Conservation (phyloP, 2,888 invertebrate genomes). For the Galeopsomyia nigrocyanea region DNA sequence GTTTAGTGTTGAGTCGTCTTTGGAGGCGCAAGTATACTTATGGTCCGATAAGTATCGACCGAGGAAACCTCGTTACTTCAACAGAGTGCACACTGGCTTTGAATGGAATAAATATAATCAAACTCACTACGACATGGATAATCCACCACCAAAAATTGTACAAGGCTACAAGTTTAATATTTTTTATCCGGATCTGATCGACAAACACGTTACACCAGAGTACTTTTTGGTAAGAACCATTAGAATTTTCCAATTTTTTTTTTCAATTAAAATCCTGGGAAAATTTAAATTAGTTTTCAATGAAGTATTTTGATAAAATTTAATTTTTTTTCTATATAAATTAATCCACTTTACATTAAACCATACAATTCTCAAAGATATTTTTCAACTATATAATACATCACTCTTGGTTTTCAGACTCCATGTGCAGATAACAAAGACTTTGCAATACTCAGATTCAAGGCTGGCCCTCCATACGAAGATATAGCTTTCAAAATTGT, state of each 20-base stretch:
- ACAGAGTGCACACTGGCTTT: constrained; percentile 96
- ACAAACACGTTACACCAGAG: constrained; percentile 91
- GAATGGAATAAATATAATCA: constrained; percentile 99
- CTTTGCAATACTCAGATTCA: constrained; percentile 94
- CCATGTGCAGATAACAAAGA: constrained; percentile 93
- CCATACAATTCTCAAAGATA: constrained; percentile 14
- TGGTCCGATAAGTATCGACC: constrained; percentile 99
- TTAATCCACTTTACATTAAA: not conserved
- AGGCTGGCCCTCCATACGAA: constrained; percentile 99
- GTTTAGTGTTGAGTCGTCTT: constrained; percentile 90
- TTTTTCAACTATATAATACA: not conserved
- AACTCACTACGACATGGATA: constrained; percentile 99
- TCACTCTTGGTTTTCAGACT: constrained; percentile 73
- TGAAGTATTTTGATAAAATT: not conserved
- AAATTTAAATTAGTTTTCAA: not conserved
- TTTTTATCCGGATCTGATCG: constrained; percentile 98
- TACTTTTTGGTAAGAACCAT: constrained; percentile 82
- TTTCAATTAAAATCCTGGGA: not conserved
- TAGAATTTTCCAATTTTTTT: not conserved
- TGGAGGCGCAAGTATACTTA: constrained; percentile 89
- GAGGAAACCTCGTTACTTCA: constrained; percentile 97
- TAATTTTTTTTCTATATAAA: constrained; percentile 30
- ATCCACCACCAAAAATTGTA: constrained; percentile 99
- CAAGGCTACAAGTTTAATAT: constrained; percentile 99
- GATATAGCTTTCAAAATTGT: constrained; percentile 99